Evolutionary conservation across 2,888 invertebrate species (phyloP).

Genomic region (Bugulina stolonifera): DNA sequence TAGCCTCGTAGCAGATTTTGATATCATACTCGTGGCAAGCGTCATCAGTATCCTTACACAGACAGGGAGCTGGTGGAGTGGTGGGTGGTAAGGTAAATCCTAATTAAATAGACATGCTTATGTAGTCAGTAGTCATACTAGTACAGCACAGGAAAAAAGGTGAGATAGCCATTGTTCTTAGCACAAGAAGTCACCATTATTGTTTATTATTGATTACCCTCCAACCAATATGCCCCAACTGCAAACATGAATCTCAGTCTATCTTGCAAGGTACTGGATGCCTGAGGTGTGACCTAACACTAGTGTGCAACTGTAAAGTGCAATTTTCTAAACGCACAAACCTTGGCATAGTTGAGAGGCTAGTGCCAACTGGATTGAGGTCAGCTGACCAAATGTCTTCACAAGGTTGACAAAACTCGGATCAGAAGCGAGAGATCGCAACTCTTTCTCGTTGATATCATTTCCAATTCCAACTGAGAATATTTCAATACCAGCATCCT

Average conservation of each 20-base stretch:
- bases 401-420: background rate
- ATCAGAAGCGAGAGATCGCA: background rate
- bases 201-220: no score
- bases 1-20: conserved; percentile 12
- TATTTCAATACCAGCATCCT: conserved; percentile 13
- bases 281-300: no score
- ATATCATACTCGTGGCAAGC: background rate
- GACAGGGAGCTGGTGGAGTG: background rate
- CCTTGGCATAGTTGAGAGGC: conserved; percentile 1
- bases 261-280: no score
- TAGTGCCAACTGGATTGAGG: background rate
- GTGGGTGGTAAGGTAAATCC: conserved; percentile 1
- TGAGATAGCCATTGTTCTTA: no score
- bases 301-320: no score
- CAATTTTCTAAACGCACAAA: background rate
- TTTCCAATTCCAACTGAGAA: conserved; percentile 1
- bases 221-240: no score
- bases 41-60: background rate
- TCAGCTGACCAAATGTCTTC: background rate
- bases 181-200: no score
- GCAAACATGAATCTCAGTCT: no score
- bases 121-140: no score
- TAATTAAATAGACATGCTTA: no score
- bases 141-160: no score
- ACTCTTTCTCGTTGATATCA: background rate